A percentile compares a stretch with the other conserved stretches of the same genome.
phyloP scores from a whole-genome alignment of 1,140 invertebrate genomes.

The Pinna nobilis region DNA sequence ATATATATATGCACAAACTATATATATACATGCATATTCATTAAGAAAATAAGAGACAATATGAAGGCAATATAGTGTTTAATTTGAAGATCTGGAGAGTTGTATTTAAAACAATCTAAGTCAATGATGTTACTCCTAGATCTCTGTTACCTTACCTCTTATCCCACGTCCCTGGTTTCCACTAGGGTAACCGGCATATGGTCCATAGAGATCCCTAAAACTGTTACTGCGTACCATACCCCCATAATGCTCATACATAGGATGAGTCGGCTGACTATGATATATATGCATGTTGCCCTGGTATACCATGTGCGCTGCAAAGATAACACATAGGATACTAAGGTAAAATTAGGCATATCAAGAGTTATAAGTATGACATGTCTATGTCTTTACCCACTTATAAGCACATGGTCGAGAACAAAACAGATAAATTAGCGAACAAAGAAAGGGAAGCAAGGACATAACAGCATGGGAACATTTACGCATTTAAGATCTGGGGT shows the following conservation, averaged over 20 bases:
- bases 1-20: no score
- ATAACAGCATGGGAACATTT: no score
- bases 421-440: no score
- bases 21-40: no score
- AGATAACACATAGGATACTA: not conserved
- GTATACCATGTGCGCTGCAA: slow-evolving; percentile 25
- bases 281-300: slow-evolving; percentile 33
- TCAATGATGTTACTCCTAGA: not conserved
- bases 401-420: not conserved
- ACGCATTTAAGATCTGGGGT: no score
- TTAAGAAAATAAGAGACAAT: not conserved
- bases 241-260: slow-evolving; percentile 18
- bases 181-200: slow-evolving; percentile 19
- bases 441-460: no score
- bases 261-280: slow-evolving; percentile 30
- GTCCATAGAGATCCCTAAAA: slow-evolving; percentile 12
- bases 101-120: not conserved
- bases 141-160: not conserved
- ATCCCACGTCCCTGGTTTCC: not conserved
- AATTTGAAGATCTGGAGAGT: not conserved
- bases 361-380: not conserved
- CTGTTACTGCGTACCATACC: slow-evolving; percentile 30
- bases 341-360: not conserved
- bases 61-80: not conserved
- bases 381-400: not conserved